Evolutionary conservation across 1,140 invertebrate species (phyloP).

Genomic region (Wasmannia auropunctata): DNA sequence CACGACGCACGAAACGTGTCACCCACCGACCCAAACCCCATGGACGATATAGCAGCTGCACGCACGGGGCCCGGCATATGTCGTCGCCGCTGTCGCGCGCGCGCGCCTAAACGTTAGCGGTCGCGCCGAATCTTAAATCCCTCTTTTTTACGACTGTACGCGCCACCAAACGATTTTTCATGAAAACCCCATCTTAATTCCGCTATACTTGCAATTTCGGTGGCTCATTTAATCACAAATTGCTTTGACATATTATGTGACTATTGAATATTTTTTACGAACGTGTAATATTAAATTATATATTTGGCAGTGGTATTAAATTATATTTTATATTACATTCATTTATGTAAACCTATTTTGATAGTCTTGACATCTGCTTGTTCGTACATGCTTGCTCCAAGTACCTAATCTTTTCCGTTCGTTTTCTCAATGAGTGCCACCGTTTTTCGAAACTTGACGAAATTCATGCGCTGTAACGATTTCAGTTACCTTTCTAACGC

Average conservation of each 20-base stretch:
- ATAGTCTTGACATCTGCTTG: neutral
- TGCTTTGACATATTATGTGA: neutral
- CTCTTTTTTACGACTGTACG: neutral
- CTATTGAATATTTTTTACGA: neutral
- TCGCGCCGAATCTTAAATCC: constrained; percentile 33
- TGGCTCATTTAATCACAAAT: neutral
- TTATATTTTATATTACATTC: neutral
- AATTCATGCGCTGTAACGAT: constrained; percentile 29
- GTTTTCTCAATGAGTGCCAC: neutral
- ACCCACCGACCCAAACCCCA: constrained; percentile 81
- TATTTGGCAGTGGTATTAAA: neutral
- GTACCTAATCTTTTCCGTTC: neutral
- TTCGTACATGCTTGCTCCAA: too few relatives aligned
- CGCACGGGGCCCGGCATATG: constrained; percentile 70
- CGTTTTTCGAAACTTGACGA: neutral
- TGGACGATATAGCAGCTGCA: constrained; percentile 77
- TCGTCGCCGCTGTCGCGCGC: constrained; percentile 37
- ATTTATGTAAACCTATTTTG: neutral
- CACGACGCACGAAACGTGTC: constrained; percentile 81
- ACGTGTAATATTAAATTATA: neutral
- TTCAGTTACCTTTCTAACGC: constrained; percentile 45
- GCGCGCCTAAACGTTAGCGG: neutral
- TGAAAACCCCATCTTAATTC: neutral
- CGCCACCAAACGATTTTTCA: neutral
- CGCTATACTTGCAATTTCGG: neutral